Percentiles rank a stretch among this genome's conserved stretches.
These are phyloP conservation scores for Bolborhynchus lineola DNA, from an alignment of 2,113 vertebrate genomes.

Conservation along the genomic window DNA sequence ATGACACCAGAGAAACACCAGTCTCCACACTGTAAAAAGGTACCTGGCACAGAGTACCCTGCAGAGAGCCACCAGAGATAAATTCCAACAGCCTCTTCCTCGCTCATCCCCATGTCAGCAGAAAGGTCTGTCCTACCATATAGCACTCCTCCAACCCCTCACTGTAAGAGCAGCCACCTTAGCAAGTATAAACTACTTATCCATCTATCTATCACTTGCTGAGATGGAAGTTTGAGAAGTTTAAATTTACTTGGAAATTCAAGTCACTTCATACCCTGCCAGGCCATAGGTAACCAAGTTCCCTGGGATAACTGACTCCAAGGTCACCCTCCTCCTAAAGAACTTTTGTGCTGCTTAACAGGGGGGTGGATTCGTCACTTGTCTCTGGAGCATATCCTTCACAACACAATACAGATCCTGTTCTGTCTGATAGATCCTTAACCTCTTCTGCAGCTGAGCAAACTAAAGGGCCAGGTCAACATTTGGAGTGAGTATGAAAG, in stretches of 20 bases:
- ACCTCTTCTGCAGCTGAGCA: not conserved
- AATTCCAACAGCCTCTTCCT: not conserved
- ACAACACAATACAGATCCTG: not conserved
- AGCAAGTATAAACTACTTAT: not conserved
- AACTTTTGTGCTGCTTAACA: not conserved
- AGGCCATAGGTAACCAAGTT: not conserved
- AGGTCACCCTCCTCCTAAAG: not conserved
- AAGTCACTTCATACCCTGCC: not conserved
- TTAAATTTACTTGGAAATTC: not conserved
- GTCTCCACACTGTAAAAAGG: not conserved
- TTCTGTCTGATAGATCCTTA: not conserved
- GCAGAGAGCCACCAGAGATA: not conserved
- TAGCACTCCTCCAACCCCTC: not conserved
- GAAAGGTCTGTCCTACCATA: not conserved
- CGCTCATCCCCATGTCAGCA: not conserved
- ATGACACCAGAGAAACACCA: not conserved
- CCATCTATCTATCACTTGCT: not conserved
- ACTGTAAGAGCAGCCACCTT: not conserved
- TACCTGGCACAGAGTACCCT: not conserved
- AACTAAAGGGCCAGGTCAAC: not conserved
- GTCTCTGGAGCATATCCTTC: not conserved
- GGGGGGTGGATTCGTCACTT: not conserved
- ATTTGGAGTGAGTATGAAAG: not conserved
- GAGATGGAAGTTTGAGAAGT: not conserved
- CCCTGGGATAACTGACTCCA: not conserved